A percentile compares a stretch with the other conserved stretches of the same genome.
phyloP scores from a whole-genome alignment of 2,797 vertebrate species.

The Iguana delicatissima region DNA sequence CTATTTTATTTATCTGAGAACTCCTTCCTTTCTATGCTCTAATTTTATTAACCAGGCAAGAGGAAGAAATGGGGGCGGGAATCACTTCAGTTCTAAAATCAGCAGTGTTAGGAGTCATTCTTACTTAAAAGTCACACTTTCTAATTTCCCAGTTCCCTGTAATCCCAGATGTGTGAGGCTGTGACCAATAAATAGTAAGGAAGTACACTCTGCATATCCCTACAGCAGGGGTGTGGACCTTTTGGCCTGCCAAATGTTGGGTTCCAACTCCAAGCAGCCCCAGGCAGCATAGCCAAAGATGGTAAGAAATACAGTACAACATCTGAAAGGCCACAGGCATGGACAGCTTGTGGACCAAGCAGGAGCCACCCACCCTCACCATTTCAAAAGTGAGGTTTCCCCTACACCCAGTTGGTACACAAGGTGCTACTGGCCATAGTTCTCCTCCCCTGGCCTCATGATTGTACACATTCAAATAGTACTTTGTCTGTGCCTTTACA shows the following conservation, averaged over 20 bases:
- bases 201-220: background rate
- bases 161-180: background rate
- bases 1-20: background rate
- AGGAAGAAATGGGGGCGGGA: too few relatives aligned
- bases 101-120: background rate
- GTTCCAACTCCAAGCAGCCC: background rate
- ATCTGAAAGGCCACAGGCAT: background rate
- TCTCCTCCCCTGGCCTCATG: too few relatives aligned
- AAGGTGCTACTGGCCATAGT: too few relatives aligned
- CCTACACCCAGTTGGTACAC: too few relatives aligned
- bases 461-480: too few relatives aligned
- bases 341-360: too few relatives aligned
- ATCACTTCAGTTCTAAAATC: accelerated
- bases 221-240: background rate
- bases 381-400: too few relatives aligned
- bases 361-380: too few relatives aligned
- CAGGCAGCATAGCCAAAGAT: background rate
- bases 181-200: background rate
- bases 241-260: background rate
- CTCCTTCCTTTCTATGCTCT: background rate
- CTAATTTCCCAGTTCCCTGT: background rate
- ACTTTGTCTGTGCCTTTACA: background rate
- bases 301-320: background rate
- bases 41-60: background rate
- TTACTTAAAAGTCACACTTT: background rate